Conservation (phyloP, 2,797 vertebrate species). For the Sphaeramia orbicularis region DNA sequence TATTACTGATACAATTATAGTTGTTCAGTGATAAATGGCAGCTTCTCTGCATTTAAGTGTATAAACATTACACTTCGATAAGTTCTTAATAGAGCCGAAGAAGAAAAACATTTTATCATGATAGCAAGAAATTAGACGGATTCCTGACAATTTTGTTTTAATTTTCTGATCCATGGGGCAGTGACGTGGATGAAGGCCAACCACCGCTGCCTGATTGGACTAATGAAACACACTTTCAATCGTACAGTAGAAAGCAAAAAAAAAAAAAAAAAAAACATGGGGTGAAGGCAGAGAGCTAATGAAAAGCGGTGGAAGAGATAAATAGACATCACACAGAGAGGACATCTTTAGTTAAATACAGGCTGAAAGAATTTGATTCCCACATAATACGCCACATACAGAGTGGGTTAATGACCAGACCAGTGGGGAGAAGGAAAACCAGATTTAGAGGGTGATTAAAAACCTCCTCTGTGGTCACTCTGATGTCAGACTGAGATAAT, state of each 20-base stretch:
- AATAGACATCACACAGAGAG: slow-evolving; percentile 39
- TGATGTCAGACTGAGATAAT: slow-evolving; percentile 1
- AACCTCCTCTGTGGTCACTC: slow-evolving; percentile 12
- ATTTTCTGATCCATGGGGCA: slow-evolving; percentile 29
- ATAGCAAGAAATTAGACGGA: slow-evolving; percentile 23
- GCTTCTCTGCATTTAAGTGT: no score
- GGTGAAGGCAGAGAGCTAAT: slow-evolving; percentile 30
- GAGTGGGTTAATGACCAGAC: slow-evolving; percentile 40
- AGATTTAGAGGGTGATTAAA: no score
- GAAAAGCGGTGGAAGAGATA: slow-evolving; percentile 16
- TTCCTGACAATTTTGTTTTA: slow-evolving; percentile 36
- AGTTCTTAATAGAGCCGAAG: no score
- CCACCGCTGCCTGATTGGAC: slow-evolving; percentile 23
- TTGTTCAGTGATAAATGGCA: no score
- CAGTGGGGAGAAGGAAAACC: background rate
- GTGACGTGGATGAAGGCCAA: background rate
- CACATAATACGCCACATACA: slow-evolving; percentile 35
- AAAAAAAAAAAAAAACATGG: slow-evolving; percentile 4
- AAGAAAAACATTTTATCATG: no score
- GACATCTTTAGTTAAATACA: slow-evolving; percentile 43
- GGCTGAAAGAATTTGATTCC: slow-evolving; percentile 29
- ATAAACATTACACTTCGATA: no score
- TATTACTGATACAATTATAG: no score
- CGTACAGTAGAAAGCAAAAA: slow-evolving; percentile 16
- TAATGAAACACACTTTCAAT: slow-evolving; percentile 43